Percentiles rank a stretch among this genome's conserved stretches.
phyloP scores from a whole-genome alignment of 1,140 invertebrate genomes.

The Philopotamus ludificatus region DNA sequence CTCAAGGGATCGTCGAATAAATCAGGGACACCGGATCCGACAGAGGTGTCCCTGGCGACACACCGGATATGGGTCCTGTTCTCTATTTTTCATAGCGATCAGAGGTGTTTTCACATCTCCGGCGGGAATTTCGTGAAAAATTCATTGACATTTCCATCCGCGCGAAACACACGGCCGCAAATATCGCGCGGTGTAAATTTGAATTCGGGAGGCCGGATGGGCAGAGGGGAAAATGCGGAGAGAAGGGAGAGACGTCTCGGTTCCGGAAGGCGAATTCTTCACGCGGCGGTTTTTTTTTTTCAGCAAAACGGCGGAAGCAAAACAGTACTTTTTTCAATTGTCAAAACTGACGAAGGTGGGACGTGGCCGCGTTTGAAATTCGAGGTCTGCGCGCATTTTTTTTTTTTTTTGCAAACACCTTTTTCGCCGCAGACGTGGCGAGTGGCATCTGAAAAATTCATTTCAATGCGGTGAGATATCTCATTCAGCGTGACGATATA shows the following conservation, averaged over 20 bases:
- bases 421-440: conserved; percentile 29
- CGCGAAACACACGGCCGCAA: background rate
- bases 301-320: conserved; percentile 6
- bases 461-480: conserved; percentile 6
- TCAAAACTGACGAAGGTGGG: conserved; percentile 36
- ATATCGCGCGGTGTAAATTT: conserved; percentile 19
- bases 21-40: background rate
- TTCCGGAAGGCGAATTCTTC: background rate
- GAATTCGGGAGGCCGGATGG: background rate
- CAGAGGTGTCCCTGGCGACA: background rate
- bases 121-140: conserved; percentile 19
- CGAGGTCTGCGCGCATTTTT: conserved; percentile 9
- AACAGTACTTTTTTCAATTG: conserved; percentile 36
- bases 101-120: conserved; percentile 10
- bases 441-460: conserved; percentile 12
- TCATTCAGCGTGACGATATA: too few relatives aligned
- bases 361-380: conserved; percentile 9
- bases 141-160: conserved; percentile 21
- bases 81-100: conserved; percentile 5
- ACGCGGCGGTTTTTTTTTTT: background rate
- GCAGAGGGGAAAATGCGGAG: background rate
- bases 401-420: conserved; percentile 17
- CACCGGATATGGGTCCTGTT: background rate
- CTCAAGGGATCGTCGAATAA: too few relatives aligned
- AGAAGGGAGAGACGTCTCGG: conserved; percentile 1